phyloP scores from a whole-genome alignment of 2,113 vertebrate species.

The Malaclemys terrapin region DNA sequence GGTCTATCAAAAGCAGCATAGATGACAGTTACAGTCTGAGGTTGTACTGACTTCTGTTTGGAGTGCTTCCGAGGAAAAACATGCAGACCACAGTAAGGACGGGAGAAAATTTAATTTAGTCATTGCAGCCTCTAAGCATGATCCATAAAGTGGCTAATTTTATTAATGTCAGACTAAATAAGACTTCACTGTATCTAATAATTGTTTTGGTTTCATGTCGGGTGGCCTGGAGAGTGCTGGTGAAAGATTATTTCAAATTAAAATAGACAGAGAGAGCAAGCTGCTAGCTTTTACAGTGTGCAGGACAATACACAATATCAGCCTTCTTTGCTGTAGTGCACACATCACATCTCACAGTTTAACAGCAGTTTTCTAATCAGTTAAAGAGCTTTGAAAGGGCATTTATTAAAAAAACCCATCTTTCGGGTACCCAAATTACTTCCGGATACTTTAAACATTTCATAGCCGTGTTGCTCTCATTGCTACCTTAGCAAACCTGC shows the following conservation, averaged over 20 bases:
- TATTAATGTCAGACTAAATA: neutral
- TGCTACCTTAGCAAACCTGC: neutral
- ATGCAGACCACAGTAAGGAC: neutral
- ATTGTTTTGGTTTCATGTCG: constrained; percentile 8
- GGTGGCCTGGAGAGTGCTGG: neutral
- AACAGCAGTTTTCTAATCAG: neutral
- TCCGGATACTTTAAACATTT: neutral
- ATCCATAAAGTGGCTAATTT: neutral
- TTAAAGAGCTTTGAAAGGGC: neutral
- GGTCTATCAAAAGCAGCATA: neutral
- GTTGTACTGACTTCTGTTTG: accelerated
- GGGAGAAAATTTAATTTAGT: neutral
- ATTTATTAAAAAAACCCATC: neutral
- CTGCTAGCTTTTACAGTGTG: neutral
- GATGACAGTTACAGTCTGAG: neutral
- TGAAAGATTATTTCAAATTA: constrained; percentile 19
- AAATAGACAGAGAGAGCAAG: neutral
- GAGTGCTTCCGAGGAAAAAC: neutral
- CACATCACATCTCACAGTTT: neutral
- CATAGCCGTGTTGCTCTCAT: neutral
- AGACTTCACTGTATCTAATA: constrained; percentile 8
- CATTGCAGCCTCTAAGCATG: neutral
- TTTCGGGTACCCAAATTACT: accelerated
- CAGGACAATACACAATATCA: neutral
- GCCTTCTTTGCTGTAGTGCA: neutral